Percentiles rank a stretch among this genome's conserved stretches.
phyloP scores from a whole-genome alignment of 2,888 invertebrate genomes.

The Ptychoptera albimana region DNA sequence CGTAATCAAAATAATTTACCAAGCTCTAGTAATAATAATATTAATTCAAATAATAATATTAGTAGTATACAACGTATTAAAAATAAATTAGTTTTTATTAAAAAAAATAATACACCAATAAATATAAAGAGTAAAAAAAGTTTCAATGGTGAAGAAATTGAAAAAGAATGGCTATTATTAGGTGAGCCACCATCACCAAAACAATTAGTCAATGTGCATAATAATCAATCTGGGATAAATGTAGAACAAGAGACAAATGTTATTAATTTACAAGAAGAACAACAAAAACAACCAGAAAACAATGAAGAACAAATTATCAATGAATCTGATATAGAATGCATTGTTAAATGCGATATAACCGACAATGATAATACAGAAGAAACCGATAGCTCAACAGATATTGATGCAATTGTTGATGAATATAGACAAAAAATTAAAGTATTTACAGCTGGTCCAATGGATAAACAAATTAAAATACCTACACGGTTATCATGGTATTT shows the following conservation, averaged over 20 bases:
- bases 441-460: constrained; percentile 29
- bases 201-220: no score
- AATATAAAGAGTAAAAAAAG: constrained; percentile 16
- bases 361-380: constrained; percentile 58
- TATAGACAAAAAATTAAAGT: constrained; percentile 57
- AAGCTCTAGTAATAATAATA: background rate
- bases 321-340: constrained; percentile 11
- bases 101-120: background rate
- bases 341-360: constrained; percentile 32
- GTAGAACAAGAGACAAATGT: background rate
- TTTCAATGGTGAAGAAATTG: constrained; percentile 21
- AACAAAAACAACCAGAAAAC: no score
- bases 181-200: constrained; percentile 29
- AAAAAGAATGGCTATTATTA: constrained; percentile 29
- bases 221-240: background rate
- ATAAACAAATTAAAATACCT: constrained; percentile 26
- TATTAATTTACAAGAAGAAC: background rate
- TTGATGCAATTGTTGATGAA: constrained; percentile 62
- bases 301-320: background rate
- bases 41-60: background rate
- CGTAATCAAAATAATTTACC: constrained; percentile 16
- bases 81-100: background rate
- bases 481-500: constrained; percentile 27
- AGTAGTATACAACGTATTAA: background rate
- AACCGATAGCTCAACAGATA: constrained; percentile 62